Percentiles rank a stretch among this genome's conserved stretches.
Conservation (phyloP, 2,797 vertebrate genomes). For the Cossypha niveicapilla region DNA sequence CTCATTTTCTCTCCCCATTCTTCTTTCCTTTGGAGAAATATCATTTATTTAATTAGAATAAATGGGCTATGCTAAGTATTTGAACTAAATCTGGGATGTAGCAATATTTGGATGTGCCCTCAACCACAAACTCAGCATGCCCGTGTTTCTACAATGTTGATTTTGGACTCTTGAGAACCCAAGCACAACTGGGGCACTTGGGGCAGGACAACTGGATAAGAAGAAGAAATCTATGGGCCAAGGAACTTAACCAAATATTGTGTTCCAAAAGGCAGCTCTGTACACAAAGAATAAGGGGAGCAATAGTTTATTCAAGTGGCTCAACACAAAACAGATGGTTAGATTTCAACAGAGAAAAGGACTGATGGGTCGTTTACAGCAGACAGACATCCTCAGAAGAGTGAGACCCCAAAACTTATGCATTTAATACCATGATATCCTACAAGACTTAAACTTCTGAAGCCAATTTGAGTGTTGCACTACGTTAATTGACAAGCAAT, state of each 20-base stretch:
- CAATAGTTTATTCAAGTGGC: slow-evolving; percentile 24
- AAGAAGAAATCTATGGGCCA: slow-evolving; percentile 15
- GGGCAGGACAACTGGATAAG: slow-evolving; percentile 48
- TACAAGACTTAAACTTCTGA: neutral
- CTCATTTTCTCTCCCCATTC: slow-evolving; percentile 57
- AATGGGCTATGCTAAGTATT: slow-evolving; percentile 49
- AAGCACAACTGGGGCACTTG: slow-evolving; percentile 46
- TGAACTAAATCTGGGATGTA: slow-evolving; percentile 61
- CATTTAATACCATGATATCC: neutral
- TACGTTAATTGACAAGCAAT: neutral
- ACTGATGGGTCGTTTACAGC: neutral
- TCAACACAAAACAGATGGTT: slow-evolving; percentile 49
- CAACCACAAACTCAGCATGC: slow-evolving; percentile 62
- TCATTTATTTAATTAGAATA: slow-evolving; percentile 60
- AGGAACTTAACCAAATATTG: slow-evolving; percentile 35
- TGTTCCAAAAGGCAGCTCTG: slow-evolving; percentile 35
- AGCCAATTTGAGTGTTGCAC: neutral
- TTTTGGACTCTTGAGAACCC: slow-evolving; percentile 49
- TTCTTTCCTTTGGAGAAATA: slow-evolving; percentile 60
- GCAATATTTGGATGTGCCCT: slow-evolving; percentile 60
- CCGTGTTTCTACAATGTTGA: slow-evolving; percentile 47
- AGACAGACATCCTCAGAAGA: neutral
- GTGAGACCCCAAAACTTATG: neutral
- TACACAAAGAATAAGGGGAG: slow-evolving; percentile 35
- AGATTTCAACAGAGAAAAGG: slow-evolving; percentile 25